Percentiles rank a stretch among this genome's conserved stretches.
Conservation (phyloP, 1,140 invertebrate genomes). For the Drosophila biarmipes region DNA sequence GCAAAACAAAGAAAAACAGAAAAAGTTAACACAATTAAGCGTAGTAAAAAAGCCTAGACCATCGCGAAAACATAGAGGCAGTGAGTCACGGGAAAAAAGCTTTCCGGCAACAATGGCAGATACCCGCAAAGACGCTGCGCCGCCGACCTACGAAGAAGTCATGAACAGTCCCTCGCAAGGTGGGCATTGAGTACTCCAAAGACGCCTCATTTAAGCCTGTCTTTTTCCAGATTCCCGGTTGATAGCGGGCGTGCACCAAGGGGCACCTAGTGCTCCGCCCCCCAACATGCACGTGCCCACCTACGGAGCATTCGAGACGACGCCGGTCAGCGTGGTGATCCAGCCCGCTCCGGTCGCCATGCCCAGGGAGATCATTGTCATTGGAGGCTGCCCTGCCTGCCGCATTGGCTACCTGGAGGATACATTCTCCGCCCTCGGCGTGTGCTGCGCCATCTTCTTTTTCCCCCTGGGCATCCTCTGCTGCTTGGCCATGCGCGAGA, state of each 20-base stretch:
- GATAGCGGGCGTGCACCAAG: conserved; percentile 60
- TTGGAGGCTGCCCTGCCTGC: conserved; percentile 92
- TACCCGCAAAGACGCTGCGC: conserved; percentile 47
- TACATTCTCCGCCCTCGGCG: conserved; percentile 90
- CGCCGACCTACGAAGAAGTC: conserved; percentile 70
- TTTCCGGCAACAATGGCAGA: conserved; percentile 38
- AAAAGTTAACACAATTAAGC: conserved; percentile 32
- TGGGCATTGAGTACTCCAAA: not conserved
- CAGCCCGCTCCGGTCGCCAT: conserved; percentile 70
- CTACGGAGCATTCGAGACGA: conserved; percentile 76
- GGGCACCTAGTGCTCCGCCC: conserved; percentile 42
- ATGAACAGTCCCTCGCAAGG: conserved; percentile 51
- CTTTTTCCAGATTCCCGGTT: conserved; percentile 37
- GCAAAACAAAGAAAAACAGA: conserved; percentile 32
- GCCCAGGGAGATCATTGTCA: conserved; percentile 88
- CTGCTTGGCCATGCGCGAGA: conserved; percentile 90
- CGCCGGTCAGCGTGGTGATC: conserved; percentile 72
- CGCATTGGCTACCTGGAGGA: conserved; percentile 92
- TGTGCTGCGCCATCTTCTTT: conserved; percentile 92
- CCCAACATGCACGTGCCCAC: conserved; percentile 59
- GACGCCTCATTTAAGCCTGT: not conserved
- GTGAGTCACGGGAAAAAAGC: conserved; percentile 40
- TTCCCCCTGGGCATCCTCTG: conserved; percentile 93
- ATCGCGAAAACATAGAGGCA: conserved; percentile 9
- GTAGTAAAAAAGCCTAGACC: conserved; percentile 15